A percentile compares a stretch with the other conserved stretches of the same genome.
Evolutionary conservation across 2,113 vertebrate genomes (phyloP).

Genomic region (Numida meleagris): DNA sequence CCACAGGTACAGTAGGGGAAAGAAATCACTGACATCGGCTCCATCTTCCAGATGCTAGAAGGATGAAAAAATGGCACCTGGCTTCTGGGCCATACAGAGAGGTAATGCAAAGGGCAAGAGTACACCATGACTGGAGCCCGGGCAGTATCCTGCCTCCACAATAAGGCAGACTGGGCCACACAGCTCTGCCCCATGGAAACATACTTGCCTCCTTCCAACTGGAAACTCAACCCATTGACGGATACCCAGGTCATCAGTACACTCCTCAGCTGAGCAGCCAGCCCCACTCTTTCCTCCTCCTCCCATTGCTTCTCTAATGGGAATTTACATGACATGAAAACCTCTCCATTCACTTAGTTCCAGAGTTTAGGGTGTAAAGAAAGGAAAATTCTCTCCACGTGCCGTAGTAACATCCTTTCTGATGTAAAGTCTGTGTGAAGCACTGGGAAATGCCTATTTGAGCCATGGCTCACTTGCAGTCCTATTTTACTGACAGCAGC

Average conservation of each 20-base stretch:
- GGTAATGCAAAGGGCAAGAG: background rate
- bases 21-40: background rate
- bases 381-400: background rate
- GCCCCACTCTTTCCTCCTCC: background rate
- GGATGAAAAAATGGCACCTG: background rate
- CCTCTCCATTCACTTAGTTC: background rate
- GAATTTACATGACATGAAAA: background rate
- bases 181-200: fast-evolving
- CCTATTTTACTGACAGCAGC: background rate
- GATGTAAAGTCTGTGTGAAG: background rate
- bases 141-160: background rate
- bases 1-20: background rate
- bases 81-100: background rate
- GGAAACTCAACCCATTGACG: background rate
- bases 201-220: background rate
- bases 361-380: background rate
- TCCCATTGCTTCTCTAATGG: background rate
- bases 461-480: background rate
- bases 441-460: background rate
- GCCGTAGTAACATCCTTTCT: background rate
- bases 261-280: background rate
- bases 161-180: background rate
- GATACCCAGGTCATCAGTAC: fast-evolving
- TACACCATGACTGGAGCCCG: background rate
- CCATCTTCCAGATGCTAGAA: constrained; percentile 3